Conservation (phyloP, 2,797 vertebrate species). For the Chelon auratus region DNA sequence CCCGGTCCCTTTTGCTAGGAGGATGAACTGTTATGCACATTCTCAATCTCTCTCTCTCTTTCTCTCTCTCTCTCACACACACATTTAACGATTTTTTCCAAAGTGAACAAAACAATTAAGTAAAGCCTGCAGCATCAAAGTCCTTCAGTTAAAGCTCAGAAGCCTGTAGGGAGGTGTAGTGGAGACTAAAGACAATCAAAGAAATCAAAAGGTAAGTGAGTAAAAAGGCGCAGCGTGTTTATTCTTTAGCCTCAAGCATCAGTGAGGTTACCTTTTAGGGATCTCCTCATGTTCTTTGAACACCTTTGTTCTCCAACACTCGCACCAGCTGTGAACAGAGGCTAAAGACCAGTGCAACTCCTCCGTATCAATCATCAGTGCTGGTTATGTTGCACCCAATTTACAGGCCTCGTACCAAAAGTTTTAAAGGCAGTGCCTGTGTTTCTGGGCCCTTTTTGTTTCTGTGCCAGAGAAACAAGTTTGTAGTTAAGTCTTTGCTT, state of each 20-base stretch:
- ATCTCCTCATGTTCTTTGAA: constrained; percentile 47
- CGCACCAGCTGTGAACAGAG: constrained; percentile 27
- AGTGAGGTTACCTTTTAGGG: constrained; percentile 52
- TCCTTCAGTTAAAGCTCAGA: constrained; percentile 61
- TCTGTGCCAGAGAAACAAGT: neutral
- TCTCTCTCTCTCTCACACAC: constrained; percentile 3
- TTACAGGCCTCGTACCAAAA: neutral
- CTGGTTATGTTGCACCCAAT: constrained; percentile 3
- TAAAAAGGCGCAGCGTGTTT: constrained; percentile 47
- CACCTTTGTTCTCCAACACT: constrained; percentile 47
- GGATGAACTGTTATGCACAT: constrained; percentile 23
- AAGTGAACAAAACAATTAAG: constrained; percentile 83
- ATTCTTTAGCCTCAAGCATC: constrained; percentile 53
- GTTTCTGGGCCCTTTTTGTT: neutral
- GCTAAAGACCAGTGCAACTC: constrained; percentile 30
- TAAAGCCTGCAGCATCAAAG: constrained; percentile 64
- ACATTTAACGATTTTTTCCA: constrained; percentile 78
- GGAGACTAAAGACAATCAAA: constrained; percentile 65
- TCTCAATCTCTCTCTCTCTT: neutral
- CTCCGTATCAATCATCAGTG: constrained; percentile 7
- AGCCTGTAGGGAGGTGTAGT: constrained; percentile 56
- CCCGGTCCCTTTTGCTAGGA: constrained; percentile 55
- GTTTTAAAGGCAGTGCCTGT: neutral
- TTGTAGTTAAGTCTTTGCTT: neutral
- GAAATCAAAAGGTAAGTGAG: constrained; percentile 56